Conservation (phyloP, 2,888 invertebrate species). For the Netelia melanura region DNA sequence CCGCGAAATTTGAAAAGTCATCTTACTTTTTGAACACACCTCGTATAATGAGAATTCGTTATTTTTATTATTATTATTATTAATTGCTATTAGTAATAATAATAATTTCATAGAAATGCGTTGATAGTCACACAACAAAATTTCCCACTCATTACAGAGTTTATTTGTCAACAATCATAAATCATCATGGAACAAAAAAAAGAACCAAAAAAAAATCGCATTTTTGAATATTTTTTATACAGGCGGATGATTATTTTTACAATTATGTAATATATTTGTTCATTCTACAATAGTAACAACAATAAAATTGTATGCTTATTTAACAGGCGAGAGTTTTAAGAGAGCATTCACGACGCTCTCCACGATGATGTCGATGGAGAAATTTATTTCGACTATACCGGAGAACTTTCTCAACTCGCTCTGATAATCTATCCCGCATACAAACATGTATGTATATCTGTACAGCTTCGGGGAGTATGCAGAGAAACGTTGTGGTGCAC, state of each 20-base stretch:
- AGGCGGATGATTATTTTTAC: neutral
- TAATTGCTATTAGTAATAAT: neutral
- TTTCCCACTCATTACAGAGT: neutral
- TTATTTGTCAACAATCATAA: neutral
- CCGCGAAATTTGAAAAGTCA: constrained; percentile 2
- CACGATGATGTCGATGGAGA: constrained; percentile 28
- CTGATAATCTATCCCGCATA: constrained; percentile 10
- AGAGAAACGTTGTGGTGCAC: constrained; percentile 38
- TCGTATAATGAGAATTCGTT: neutral
- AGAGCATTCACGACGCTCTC: constrained; percentile 6
- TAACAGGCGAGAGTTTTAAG: neutral
- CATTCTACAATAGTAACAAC: neutral
- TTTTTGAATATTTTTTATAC: neutral
- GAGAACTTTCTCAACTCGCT: constrained; percentile 48
- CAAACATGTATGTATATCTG: constrained; percentile 21
- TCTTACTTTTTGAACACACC: constrained; percentile 56
- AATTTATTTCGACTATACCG: constrained; percentile 48
- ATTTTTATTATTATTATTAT: too few species aligned
- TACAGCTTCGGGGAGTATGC: constrained; percentile 13
- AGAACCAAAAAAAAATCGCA: neutral
- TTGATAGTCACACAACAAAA: too few species aligned
- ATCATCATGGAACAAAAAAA: neutral
- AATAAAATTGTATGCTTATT: constrained; percentile 11
- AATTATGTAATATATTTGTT: neutral
- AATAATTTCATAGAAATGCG: too few species aligned